Evolutionary conservation across 2,888 invertebrate species (phyloP).

Genomic region (Protonemura montana): DNA sequence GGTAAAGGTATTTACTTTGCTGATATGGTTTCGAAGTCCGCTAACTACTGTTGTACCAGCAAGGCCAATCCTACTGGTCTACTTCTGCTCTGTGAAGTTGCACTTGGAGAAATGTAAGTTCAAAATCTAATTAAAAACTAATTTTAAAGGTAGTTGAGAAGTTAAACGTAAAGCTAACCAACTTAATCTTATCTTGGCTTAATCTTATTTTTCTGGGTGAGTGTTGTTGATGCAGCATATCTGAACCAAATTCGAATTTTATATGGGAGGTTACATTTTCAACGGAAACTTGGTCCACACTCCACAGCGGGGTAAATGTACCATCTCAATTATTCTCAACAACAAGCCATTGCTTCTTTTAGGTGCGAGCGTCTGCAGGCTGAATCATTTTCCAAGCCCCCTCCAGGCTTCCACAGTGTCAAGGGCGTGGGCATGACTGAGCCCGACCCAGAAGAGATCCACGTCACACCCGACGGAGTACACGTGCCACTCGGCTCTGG

Average conservation of each 20-base stretch:
- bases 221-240: too few relatives aligned
- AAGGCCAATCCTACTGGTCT: conserved; percentile 77
- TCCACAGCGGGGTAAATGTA: too few relatives aligned
- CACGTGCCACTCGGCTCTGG: conserved; percentile 81
- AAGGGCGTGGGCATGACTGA: conserved; percentile 86
- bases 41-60: conserved; percentile 91
- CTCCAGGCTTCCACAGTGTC: conserved; percentile 84
- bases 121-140: too few relatives aligned
- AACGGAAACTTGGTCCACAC: too few relatives aligned
- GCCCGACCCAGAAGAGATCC: conserved; percentile 75
- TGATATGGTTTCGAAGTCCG: conserved; percentile 98
- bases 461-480: conserved; percentile 71
- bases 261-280: too few relatives aligned
- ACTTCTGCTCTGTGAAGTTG: conserved; percentile 92
- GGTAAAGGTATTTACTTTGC: conserved; percentile 98
- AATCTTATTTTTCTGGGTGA: too few relatives aligned
- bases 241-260: too few relatives aligned
- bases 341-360: conserved; percentile 50
- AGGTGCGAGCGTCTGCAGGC: conserved; percentile 79
- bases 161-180: too few relatives aligned
- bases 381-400: conserved; percentile 78
- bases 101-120: conserved; percentile 88
- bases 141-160: too few relatives aligned
- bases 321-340: too few relatives aligned
- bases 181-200: too few relatives aligned